Percentiles rank a stretch among this genome's conserved stretches.
These are phyloP conservation scores for Lagria hirta DNA, from an alignment of 2,888 invertebrate genomes.

Conservation along the genomic window DNA sequence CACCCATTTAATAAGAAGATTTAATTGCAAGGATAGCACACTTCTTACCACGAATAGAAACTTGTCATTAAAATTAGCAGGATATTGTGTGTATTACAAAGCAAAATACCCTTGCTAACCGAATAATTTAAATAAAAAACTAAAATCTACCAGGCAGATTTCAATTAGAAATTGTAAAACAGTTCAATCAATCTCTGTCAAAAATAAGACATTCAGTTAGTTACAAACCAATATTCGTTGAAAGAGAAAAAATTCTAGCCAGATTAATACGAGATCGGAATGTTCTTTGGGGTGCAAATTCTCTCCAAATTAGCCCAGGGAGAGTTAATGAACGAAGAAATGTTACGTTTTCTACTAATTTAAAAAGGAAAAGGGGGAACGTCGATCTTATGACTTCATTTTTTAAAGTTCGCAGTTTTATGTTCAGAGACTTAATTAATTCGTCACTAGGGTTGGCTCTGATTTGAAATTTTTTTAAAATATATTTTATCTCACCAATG, in stretches of 20 bases:
- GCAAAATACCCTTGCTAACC: slow-evolving; percentile 14
- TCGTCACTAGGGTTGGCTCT: slow-evolving; percentile 50
- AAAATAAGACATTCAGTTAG: slow-evolving; percentile 34
- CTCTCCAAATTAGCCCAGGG: slow-evolving; percentile 55
- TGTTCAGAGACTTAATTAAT: slow-evolving; percentile 53
- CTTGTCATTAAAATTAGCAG: slow-evolving; percentile 38
- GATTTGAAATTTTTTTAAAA: slow-evolving; percentile 48
- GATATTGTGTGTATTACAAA: slow-evolving; percentile 31
- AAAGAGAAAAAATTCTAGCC: slow-evolving; percentile 38
- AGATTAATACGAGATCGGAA: slow-evolving; percentile 49
- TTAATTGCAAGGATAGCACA: slow-evolving; percentile 34
- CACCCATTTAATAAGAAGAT: slow-evolving; percentile 39
- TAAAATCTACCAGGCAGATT: slow-evolving; percentile 4
- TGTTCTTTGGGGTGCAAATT: slow-evolving; percentile 54
- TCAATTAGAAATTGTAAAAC: slow-evolving; percentile 25
- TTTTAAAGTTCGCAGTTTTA: slow-evolving; percentile 48
- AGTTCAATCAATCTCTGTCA: slow-evolving; percentile 47
- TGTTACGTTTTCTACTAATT: slow-evolving; percentile 56
- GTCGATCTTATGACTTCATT: slow-evolving; percentile 50
- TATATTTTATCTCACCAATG: slow-evolving; percentile 48
- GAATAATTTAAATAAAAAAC: no score
- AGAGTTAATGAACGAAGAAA: slow-evolving; percentile 57
- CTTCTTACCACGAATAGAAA: slow-evolving; percentile 31
- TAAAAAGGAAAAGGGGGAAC: slow-evolving; percentile 50
- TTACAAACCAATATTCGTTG: slow-evolving; percentile 38